These are phyloP conservation scores for Sinocyclocheilus anophthalmus DNA, from an alignment of 2,113 vertebrate species.

Conservation along the genomic window DNA sequence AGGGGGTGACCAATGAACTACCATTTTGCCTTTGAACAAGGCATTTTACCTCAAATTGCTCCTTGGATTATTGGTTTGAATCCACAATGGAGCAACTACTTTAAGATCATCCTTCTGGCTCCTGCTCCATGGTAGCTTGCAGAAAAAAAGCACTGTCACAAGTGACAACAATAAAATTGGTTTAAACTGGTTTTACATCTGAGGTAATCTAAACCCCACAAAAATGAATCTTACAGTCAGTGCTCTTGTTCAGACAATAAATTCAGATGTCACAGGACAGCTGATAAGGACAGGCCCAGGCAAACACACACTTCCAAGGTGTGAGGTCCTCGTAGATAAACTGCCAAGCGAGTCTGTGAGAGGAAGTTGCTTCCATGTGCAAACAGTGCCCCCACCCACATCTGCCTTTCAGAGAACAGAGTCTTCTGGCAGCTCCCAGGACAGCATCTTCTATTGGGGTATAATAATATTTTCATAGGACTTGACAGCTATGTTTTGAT, in stretches of 20 bases:
- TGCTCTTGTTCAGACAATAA: slow-evolving; percentile 47
- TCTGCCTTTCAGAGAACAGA: slow-evolving; percentile 63
- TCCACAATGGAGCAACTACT: neutral
- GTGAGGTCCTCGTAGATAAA: slow-evolving; percentile 58
- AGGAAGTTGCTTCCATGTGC: slow-evolving; percentile 30
- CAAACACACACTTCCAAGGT: slow-evolving; percentile 57
- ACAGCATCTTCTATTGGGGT: slow-evolving; percentile 75
- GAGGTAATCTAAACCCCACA: slow-evolving; percentile 19
- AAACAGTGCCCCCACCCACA: slow-evolving; percentile 28
- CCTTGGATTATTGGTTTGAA: neutral
- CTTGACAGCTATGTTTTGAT: slow-evolving; percentile 78
- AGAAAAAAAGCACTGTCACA: neutral
- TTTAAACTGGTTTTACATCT: slow-evolving; percentile 7
- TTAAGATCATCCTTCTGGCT: neutral
- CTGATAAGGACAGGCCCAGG: slow-evolving; percentile 56
- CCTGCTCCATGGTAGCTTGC: neutral
- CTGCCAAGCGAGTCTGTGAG: slow-evolving; percentile 46
- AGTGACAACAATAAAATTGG: neutral
- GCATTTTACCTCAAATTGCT: neutral
- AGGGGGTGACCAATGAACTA: neutral
- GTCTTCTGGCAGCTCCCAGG: slow-evolving; percentile 68
- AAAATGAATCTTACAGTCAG: slow-evolving; percentile 1
- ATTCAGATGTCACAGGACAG: slow-evolving; percentile 56
- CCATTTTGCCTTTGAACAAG: neutral
- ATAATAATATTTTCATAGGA: slow-evolving; percentile 77